Evolutionary conservation across 2,797 vertebrate species (phyloP).

Genomic region (Labeo calbasu): DNA sequence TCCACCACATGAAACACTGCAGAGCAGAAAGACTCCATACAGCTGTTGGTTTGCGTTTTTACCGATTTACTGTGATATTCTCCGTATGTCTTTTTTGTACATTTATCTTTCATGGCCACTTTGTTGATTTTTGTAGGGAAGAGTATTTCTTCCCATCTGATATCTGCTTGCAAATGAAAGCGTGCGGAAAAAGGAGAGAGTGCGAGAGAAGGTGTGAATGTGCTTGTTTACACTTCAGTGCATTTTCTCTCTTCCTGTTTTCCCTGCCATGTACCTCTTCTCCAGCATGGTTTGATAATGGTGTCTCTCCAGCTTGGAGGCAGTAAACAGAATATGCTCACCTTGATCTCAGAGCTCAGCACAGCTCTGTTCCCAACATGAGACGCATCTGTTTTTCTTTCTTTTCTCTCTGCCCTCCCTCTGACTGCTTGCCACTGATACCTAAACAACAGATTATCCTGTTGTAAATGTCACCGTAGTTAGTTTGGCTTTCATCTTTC

Average conservation of each 20-base stretch:
- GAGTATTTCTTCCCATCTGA: constrained; percentile 18
- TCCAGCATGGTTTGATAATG: constrained; percentile 45
- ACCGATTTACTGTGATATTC: background rate
- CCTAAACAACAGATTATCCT: constrained; percentile 30
- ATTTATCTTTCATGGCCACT: constrained; percentile 38
- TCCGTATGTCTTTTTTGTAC: constrained; percentile 8
- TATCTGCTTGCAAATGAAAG: constrained; percentile 45
- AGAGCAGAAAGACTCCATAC: background rate
- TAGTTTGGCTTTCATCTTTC: constrained; percentile 36
- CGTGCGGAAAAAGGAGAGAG: background rate
- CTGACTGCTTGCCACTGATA: constrained; percentile 35
- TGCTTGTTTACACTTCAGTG: constrained; percentile 49
- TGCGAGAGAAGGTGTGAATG: constrained; percentile 8
- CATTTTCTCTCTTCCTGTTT: constrained; percentile 34
- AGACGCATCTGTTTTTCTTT: constrained; percentile 31
- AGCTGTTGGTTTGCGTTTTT: background rate
- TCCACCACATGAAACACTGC: background rate
- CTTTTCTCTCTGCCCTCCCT: constrained; percentile 28
- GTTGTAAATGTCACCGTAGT: constrained; percentile 27
- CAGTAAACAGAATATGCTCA: constrained; percentile 52
- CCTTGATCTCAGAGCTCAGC: constrained; percentile 48
- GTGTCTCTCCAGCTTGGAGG: constrained; percentile 34
- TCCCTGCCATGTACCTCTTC: constrained; percentile 33
- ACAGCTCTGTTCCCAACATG: constrained; percentile 32
- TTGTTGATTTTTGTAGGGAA: constrained; percentile 23